A percentile compares a stretch with the other conserved stretches of the same genome.
These are phyloP conservation scores for Trididemnum miniatum DNA, from an alignment of 23 tunicate genomes.

Conservation along the genomic window DNA sequence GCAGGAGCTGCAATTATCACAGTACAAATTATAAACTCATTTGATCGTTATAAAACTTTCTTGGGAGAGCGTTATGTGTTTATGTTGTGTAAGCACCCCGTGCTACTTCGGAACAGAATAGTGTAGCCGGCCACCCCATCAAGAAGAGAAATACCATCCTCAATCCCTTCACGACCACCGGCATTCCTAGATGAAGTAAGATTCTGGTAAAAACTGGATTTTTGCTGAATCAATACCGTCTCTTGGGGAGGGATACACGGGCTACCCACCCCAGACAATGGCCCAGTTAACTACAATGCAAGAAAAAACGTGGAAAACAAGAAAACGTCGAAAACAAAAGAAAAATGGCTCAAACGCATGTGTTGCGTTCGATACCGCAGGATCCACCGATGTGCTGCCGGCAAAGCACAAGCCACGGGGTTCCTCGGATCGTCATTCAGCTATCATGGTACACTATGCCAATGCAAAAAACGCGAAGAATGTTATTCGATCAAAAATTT, in stretches of 20 bases:
- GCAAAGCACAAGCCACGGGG: not conserved
- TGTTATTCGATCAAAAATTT: not conserved
- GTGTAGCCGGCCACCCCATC: too few relatives aligned
- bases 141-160: too few relatives aligned
- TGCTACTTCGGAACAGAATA: too few relatives aligned
- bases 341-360: not conserved
- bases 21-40: too few relatives aligned
- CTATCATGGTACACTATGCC: not conserved
- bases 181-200: too few relatives aligned
- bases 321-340: not conserved
- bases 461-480: not conserved
- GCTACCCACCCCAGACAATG: not conserved
- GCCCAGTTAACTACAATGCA: not conserved
- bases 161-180: too few relatives aligned
- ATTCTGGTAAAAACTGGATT: too few relatives aligned
- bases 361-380: not conserved
- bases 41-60: too few relatives aligned
- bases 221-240: too few relatives aligned
- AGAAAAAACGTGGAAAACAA: not conserved
- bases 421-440: not conserved
- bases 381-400: not conserved
- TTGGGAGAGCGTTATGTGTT: too few relatives aligned
- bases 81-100: too few relatives aligned
- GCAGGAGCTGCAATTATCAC: slow-evolving; percentile 1
- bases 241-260: not conserved